Evolutionary conservation across 2,888 invertebrate genomes (phyloP), one percentile per base, ranked within the genome.

Genomic region (Brenthis hecate): DNA sequence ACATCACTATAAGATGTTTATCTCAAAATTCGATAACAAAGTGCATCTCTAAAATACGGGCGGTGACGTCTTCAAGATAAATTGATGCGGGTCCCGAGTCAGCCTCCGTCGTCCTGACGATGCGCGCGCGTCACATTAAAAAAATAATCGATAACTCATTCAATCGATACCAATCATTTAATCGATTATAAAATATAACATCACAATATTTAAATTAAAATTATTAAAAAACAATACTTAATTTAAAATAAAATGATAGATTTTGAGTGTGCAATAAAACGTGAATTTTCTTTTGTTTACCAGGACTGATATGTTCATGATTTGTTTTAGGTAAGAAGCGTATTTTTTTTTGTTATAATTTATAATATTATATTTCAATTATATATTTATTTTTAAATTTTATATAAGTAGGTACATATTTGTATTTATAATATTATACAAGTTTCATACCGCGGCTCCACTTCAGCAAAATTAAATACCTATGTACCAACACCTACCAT

Each of bases 41-140:
- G 75, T 74, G 73, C 78, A 78, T 75, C 80, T 71, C 78, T 81
- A 77, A 77, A 68, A 73, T 73, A 71, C 70, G 74, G 72, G 72
- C 73, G 70, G 47, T 72, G 74, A 74, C 36, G 36, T 76, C 72
- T 70, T 64, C 56, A 72, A 81, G 83, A 84, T 86, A 85, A 83
- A 83, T 82, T 78, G 79, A 80, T 80, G 79, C 78, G 79, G 78
- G 78, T 76, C 81, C 79, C 76, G 68, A 73, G 73, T 78, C 81
- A 80, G 80, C 80, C 78, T 83, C 79, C 85, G 83, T 83, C 85
- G 68, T 72, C 73, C 76, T 70, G 71, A 75, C 77, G 74, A 80
- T 75, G 76, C 74, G 77, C 84, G 82, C 81, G 78, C 75, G 81
- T 75, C 66, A 64, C 70, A 14, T 23, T 1, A 57, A 51, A 70